A percentile compares a stretch with the other conserved stretches of the same genome.
Evolutionary conservation across 2,797 vertebrate genomes (phyloP).

Genomic region (Brachymystax lenok): DNA sequence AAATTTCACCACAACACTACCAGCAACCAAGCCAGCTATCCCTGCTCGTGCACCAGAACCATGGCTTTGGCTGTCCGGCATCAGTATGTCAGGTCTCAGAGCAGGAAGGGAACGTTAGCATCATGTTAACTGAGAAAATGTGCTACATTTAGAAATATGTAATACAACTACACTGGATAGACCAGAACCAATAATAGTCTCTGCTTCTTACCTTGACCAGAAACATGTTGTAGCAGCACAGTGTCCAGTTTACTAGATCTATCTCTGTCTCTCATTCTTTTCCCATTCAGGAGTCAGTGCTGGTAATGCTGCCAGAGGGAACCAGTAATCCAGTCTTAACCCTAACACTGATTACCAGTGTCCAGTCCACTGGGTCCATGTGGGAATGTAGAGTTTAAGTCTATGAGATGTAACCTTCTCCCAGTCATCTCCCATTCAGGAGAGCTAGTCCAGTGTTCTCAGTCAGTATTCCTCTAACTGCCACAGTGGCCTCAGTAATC

Average conservation of each 20-base stretch:
- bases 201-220: constrained; percentile 35
- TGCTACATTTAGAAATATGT: too few relatives aligned
- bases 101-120: not conserved
- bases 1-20: too few relatives aligned
- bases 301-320: constrained; percentile 8
- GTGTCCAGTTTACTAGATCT: constrained; percentile 9
- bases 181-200: not conserved
- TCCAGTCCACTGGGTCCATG: too few relatives aligned
- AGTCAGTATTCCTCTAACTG: not conserved
- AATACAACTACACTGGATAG: not conserved
- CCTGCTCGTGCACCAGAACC: too few relatives aligned
- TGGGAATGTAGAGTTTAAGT: too few relatives aligned
- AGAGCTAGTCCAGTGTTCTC: not conserved
- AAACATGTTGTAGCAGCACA: constrained; percentile 20
- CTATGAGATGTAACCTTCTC: not conserved
- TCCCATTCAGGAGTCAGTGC: not conserved
- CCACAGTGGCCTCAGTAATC: too few relatives aligned
- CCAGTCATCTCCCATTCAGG: not conserved
- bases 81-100: not conserved
- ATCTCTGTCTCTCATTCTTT: constrained; percentile 27
- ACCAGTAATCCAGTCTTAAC: constrained; percentile 37
- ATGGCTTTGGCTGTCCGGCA: too few relatives aligned
- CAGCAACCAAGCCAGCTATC: too few relatives aligned
- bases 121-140: too few relatives aligned
- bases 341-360: not conserved